Base-by-base conservation (phyloP, 1,140 invertebrate species). In the Drosophila persimilis region DNA sequence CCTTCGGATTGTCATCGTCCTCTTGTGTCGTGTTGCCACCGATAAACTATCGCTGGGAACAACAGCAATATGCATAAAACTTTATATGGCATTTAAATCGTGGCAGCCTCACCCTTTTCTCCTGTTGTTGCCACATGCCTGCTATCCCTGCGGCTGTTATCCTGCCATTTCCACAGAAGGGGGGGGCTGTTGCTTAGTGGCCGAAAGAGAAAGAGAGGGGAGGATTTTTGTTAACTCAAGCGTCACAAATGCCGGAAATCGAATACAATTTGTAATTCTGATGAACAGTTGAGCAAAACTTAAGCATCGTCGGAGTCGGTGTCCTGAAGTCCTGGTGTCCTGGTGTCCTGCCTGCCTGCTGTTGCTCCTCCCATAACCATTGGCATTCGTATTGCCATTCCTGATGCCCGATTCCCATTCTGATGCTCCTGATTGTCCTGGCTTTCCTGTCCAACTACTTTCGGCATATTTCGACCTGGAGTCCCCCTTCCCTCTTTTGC, bases 231-330 rank as follows among this genome's bases (percentile, higher is more conserved):
- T 86, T 90, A 90, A 88, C 77, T 90, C 88, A 84, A 88, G 88
- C 88, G 79, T 88, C 79, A 80, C 88, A 90, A 90, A 90, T 90
- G 77, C 88, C 88, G 88, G 88, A 90, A 90, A 90, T 90, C 88
- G 88, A 90, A 90, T 88, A 90, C 83, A 90, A 90, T 90, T 90
- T 90, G 85, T 90, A 85, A 89, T 88, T 88, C 84, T 89, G 83
- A 88, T 88, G 83, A 88, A 88, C 84, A 88, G 73, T 86, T 75
- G 74, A 77, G 78, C 73, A 77, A 74, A 85, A 85, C 83, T 77
- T 81, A 72, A 85, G 64, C 80, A 48, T 63, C 50, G 72, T 77
- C 56, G 11, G 11, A 39, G 35, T 13, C 4, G 9, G 3, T 13
- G 35, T 39, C 35, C 31, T 35, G 35, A 47, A 39, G 54, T 54